phyloP scores from a whole-genome alignment of 1,140 invertebrate species.

The Neotoxoptera formosana region DNA sequence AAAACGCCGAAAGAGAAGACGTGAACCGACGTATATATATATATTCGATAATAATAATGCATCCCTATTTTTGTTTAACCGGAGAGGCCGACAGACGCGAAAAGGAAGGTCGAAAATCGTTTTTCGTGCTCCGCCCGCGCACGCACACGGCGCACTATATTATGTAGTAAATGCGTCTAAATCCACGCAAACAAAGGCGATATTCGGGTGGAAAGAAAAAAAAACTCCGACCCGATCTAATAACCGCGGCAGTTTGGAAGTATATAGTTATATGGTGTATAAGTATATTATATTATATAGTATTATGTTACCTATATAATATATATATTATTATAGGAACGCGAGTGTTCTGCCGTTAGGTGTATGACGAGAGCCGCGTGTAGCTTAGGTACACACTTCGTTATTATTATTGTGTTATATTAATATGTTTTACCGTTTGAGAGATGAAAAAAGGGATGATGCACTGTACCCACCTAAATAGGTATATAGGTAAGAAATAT shows the following conservation, averaged over 20 bases:
- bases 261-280: background rate
- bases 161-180: background rate
- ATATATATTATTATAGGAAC: background rate
- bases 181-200: background rate
- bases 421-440: background rate
- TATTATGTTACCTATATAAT: background rate
- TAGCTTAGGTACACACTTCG: background rate
- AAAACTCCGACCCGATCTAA: background rate
- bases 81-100: background rate
- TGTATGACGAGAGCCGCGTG: background rate
- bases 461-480: background rate
- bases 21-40: background rate
- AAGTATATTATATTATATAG: too few relatives aligned
- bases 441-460: background rate
- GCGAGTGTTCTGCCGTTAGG: background rate
- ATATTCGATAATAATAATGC: background rate
- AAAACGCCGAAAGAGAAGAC: background rate
- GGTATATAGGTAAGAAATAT: background rate
- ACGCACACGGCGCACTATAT: background rate
- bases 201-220: background rate
- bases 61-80: constrained; percentile 7
- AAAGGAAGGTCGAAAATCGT: background rate
- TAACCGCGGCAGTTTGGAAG: background rate
- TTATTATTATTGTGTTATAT: background rate
- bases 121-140: background rate